phyloP scores from a whole-genome alignment of 2,797 vertebrate genomes.

The Acomys russatus region DNA sequence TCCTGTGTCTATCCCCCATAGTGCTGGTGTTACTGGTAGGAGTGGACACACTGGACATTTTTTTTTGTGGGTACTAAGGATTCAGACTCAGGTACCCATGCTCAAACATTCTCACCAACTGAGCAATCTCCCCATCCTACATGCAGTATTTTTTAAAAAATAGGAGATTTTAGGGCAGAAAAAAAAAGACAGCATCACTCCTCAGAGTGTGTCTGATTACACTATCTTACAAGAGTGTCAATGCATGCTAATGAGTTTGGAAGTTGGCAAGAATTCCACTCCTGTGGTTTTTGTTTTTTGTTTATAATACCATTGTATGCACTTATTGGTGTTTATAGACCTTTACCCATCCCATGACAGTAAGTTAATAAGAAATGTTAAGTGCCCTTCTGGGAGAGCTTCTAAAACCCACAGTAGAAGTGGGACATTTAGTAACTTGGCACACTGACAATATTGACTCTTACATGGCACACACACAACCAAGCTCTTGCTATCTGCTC shows the following conservation, averaged over 20 bases:
- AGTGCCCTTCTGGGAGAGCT: neutral
- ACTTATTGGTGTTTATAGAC: constrained; percentile 17
- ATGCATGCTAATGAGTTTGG: constrained; percentile 34
- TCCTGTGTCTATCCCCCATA: neutral
- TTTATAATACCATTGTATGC: constrained; percentile 36
- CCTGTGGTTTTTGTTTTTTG: neutral
- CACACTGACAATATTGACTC: neutral
- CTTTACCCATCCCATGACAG: neutral
- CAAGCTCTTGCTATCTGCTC: neutral
- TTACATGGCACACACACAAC: neutral
- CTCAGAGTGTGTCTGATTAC: constrained; percentile 11
- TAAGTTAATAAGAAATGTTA: constrained; percentile 30
- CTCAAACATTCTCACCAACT: no score
- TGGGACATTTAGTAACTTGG: constrained; percentile 35
- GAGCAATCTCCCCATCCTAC: neutral
- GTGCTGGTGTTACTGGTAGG: neutral
- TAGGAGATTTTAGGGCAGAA: neutral
- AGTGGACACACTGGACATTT: neutral
- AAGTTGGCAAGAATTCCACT: constrained; percentile 30
- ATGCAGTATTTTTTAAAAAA: neutral
- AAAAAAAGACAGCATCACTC: constrained; percentile 23
- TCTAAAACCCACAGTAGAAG: constrained; percentile 4
- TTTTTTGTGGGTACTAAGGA: neutral
- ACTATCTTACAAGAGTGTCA: constrained; percentile 8
- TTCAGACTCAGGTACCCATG: neutral